A percentile compares a stretch with the other conserved stretches of the same genome.
These are phyloP conservation scores for Pelobates fuscus DNA, from an alignment of 2,113 vertebrate genomes.

Conservation along the genomic window DNA sequence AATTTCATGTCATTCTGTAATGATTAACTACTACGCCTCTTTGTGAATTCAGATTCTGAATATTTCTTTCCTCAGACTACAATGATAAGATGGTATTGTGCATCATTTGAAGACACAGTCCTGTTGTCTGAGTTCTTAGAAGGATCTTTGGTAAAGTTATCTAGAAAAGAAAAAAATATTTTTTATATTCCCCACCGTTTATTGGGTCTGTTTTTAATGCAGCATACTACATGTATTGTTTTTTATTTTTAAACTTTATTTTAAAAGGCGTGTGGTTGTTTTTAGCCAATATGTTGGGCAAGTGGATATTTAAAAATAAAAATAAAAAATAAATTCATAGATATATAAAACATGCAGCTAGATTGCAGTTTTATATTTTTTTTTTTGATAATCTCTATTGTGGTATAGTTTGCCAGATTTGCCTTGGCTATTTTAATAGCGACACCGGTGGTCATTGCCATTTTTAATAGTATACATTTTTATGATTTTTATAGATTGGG, in stretches of 20 bases:
- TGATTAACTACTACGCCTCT: background rate
- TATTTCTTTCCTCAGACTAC: conserved; percentile 12
- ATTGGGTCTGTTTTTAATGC: conserved; percentile 41
- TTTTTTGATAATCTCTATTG: conserved; percentile 39
- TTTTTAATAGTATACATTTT: conserved; percentile 16
- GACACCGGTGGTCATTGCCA: conserved; percentile 6
- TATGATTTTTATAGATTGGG: conserved; percentile 24
- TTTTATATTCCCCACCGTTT: conserved; percentile 37
- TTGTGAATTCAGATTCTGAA: background rate
- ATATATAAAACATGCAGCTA: conserved; percentile 19
- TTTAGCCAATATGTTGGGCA: conserved; percentile 39
- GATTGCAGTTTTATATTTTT: conserved; percentile 10
- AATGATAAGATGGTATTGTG: conserved; percentile 21
- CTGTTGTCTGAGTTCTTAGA: conserved; percentile 29
- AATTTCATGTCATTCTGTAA: conserved; percentile 4
- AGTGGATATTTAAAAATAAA: conserved; percentile 22
- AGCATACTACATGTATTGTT: background rate
- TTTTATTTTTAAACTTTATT: background rate
- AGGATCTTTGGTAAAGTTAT: conserved; percentile 35
- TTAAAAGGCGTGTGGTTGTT: conserved; percentile 41
- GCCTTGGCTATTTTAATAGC: conserved; percentile 47
- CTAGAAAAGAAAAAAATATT: conserved; percentile 32
- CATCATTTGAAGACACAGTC: background rate
- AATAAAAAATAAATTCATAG: no score
- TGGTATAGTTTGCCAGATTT: conserved; percentile 37